Percentiles rank a stretch among this genome's conserved stretches.
Evolutionary conservation across 2,113 vertebrate genomes (phyloP).

Genomic region (Euleptes europaea): DNA sequence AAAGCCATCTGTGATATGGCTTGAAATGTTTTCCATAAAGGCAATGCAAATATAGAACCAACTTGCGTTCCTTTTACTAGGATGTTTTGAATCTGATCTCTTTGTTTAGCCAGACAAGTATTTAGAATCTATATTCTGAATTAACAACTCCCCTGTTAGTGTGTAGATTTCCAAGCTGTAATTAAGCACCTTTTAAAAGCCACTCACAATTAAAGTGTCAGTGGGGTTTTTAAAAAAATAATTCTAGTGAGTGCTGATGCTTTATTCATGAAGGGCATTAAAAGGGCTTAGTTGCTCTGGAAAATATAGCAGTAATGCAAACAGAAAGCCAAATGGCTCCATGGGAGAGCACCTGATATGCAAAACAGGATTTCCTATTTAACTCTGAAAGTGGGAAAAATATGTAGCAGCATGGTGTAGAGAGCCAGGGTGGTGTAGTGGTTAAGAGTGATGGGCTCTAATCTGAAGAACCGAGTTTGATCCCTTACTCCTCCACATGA

Average conservation of each 20-base stretch:
- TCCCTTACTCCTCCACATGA: too few relatives aligned
- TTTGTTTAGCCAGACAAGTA: neutral
- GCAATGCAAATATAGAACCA: neutral
- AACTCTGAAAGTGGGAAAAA: too few relatives aligned
- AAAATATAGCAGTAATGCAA: constrained; percentile 1
- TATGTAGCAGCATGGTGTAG: too few relatives aligned
- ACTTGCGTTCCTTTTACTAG: neutral
- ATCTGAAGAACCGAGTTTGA: too few relatives aligned
- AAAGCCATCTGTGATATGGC: neutral
- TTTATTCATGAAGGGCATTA: constrained; percentile 37
- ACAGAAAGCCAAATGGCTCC: neutral
- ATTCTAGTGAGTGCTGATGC: constrained; percentile 35
- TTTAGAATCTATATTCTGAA: neutral
- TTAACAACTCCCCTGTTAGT: neutral
- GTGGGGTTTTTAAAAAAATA: constrained; percentile 36
- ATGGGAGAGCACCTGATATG: neutral
- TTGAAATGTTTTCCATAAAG: neutral
- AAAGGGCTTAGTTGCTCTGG: constrained; percentile 47
- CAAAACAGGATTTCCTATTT: neutral
- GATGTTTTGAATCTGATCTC: constrained; percentile 5
- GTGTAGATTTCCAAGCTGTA: neutral
- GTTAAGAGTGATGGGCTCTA: too few relatives aligned
- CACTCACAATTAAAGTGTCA: constrained; percentile 27
- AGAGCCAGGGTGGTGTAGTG: too few relatives aligned
- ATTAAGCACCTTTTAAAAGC: constrained; percentile 37